These are phyloP conservation scores for Oreochromis mossambicus DNA, from an alignment of 2,797 vertebrate genomes.

Conservation along the genomic window DNA sequence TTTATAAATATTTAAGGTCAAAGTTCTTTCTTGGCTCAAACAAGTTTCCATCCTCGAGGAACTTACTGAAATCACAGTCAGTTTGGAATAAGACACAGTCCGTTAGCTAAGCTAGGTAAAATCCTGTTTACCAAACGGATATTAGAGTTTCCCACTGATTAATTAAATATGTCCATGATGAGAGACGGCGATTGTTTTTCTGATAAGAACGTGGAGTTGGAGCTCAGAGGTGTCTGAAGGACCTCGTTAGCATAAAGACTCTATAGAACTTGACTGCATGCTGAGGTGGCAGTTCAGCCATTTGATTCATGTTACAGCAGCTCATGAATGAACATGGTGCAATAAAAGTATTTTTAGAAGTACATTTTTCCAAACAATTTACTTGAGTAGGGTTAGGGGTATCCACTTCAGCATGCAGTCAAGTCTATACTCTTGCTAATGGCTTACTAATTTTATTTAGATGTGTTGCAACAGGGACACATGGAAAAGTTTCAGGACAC, in stretches of 20 bases:
- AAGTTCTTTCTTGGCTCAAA: not conserved
- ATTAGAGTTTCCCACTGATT: not conserved
- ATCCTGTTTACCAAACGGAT: not conserved
- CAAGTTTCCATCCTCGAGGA: not conserved
- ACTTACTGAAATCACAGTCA: not conserved
- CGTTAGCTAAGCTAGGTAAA: not conserved
- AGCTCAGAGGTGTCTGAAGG: not conserved
- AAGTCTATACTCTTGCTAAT: accelerated
- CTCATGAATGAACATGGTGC: not conserved
- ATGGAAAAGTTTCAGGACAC: not conserved
- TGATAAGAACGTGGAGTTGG: not conserved
- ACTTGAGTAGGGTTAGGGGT: not conserved
- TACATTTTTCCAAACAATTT: not conserved
- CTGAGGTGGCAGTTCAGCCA: not conserved
- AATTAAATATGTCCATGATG: not conserved
- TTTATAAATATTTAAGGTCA: not conserved
- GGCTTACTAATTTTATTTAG: not conserved
- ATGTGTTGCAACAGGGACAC: accelerated
- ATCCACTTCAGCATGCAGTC: not conserved
- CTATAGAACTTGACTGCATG: accelerated
- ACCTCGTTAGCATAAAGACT: not conserved
- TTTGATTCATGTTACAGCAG: not conserved
- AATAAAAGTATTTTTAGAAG: not conserved
- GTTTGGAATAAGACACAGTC: not conserved
- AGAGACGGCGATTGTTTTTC: not conserved